Evolutionary conservation across 2,888 invertebrate genomes (phyloP), one percentile per base, ranked within the genome.

Genomic region (Teinopalpus imperialis): DNA sequence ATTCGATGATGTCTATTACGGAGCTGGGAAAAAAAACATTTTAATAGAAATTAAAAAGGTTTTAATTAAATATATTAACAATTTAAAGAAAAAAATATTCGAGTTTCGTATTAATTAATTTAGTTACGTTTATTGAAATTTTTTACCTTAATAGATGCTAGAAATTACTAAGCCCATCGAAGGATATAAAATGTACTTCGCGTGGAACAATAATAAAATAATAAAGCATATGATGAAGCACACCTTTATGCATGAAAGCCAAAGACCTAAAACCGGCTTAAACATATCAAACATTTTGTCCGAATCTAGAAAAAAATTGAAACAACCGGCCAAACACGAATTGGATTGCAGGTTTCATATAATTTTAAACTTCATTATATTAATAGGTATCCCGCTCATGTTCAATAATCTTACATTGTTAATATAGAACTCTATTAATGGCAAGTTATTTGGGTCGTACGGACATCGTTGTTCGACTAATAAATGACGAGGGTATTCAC

Each of bases 191-290:
- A 37, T 10, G 1, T 78, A 69, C 45, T 83, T 66, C 43, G 74
- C 79, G 1, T 91, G 91, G 91, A 92, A 90, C 54, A 91, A 91
- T 50, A 89, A 80, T 40, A 55, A 68, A 21, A 53, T 67, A 1
- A 63, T 72, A 0, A 70, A 82, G 0, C 69, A 83, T 20, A 86
- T 91, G 61, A 79, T 91, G 75, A 81, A 81, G 46, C 90, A 90
- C 54, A 73, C 79, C 46, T 91, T 80, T 54, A 67, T 72, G 14
- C 86, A 90, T 49, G 78, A 90, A 4, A 59, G 47, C 1, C 83
- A 86, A 40, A 68, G 73, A 44, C 13, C 35, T 0, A 23, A 16
- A 0, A 30, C 47, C 3, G 42, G 48, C 4, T 29, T 79, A 6
- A 57, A 74, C 20, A 41, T 86, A 10, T 29, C 42, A 2, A 31